phyloP scores from a whole-genome alignment of 1,140 invertebrate genomes.

The Cardiocondyla obscurior region DNA sequence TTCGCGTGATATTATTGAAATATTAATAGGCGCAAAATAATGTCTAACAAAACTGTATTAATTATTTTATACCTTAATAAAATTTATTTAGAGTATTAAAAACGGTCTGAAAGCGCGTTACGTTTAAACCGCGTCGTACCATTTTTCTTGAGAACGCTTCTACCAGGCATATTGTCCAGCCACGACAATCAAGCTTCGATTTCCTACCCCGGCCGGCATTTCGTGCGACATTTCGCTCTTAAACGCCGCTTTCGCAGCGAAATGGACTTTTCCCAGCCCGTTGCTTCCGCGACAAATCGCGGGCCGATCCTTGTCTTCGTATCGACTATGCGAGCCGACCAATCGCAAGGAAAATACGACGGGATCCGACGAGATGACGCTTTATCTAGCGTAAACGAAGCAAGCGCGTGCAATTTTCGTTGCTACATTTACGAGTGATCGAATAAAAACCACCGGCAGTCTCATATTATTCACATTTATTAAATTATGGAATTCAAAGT shows the following conservation, averaged over 20 bases:
- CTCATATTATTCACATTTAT: conserved; percentile 7
- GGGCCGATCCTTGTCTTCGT: not conserved
- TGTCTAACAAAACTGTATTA: not conserved
- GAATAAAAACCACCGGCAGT: not conserved
- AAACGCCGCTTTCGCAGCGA: conserved; percentile 36
- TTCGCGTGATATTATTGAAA: not conserved
- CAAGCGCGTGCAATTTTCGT: conserved; percentile 4
- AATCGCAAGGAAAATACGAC: conserved; percentile 39
- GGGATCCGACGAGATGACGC: not conserved
- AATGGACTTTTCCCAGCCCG: conserved; percentile 44
- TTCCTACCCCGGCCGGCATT: conserved; percentile 30
- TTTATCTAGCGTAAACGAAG: not conserved
- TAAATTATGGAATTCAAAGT: not conserved
- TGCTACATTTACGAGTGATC: not conserved
- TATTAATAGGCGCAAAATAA: too few species aligned
- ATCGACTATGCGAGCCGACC: conserved; percentile 34
- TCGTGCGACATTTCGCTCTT: conserved; percentile 42
- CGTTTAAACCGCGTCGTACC: not conserved
- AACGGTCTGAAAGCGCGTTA: not conserved
- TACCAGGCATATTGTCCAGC: conserved; percentile 43
- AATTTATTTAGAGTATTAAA: conserved; percentile 17
- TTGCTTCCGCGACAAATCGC: conserved; percentile 38
- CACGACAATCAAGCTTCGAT: conserved; percentile 50
- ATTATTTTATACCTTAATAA: not conserved
- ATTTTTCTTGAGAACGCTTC: conserved; percentile 51